A percentile compares a stretch with the other conserved stretches of the same genome.
phyloP scores from a whole-genome alignment of 2,797 vertebrate genomes.

The Chloroceryle amazona region DNA sequence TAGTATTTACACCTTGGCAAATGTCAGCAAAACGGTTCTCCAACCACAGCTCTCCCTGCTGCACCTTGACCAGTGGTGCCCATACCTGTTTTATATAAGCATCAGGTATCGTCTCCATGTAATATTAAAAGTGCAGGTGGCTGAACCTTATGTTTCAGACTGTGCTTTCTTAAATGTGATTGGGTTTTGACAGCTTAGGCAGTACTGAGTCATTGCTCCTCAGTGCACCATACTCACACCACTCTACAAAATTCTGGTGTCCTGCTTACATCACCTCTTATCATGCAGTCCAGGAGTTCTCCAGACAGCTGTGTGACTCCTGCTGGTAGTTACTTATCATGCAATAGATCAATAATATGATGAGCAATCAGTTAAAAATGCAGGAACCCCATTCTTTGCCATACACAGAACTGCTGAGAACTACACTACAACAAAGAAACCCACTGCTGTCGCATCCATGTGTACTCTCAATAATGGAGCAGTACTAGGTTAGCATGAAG shows the following conservation, averaged over 20 bases:
- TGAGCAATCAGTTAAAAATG: not conserved
- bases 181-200: not conserved
- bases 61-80: not conserved
- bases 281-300: not conserved
- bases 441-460: rapidly evolving
- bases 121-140: not conserved
- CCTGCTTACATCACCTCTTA: not conserved
- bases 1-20: not conserved
- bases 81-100: rapidly evolving
- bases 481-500: not conserved
- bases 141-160: not conserved
- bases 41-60: not conserved
- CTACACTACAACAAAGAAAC: not conserved
- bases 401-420: not conserved
- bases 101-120: not conserved
- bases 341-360: not conserved
- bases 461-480: not conserved
- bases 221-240: not conserved
- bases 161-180: not conserved
- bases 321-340: not conserved
- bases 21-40: not conserved
- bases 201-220: not conserved
- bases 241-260: not conserved
- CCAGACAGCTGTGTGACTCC: not conserved
- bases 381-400: not conserved